Percentiles rank a stretch among this genome's conserved stretches.
These are phyloP conservation scores for Drosophila santomea DNA, from an alignment of 1,140 invertebrate species.

Conservation along the genomic window DNA sequence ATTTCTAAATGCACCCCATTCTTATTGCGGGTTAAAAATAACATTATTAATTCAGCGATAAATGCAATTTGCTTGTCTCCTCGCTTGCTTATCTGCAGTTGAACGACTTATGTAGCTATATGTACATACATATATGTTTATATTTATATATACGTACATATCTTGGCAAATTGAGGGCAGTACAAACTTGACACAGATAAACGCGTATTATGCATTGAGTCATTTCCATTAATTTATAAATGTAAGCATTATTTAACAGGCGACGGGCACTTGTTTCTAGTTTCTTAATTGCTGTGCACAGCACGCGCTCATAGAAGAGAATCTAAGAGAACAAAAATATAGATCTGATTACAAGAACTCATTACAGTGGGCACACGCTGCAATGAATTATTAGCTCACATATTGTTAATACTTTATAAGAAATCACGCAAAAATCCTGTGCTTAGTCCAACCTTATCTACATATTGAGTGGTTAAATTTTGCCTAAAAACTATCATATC, in stretches of 20 bases:
- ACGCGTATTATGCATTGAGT: slow-evolving; percentile 49
- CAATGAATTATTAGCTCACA: neutral
- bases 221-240: slow-evolving; percentile 67
- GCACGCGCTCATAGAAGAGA: slow-evolving; percentile 37
- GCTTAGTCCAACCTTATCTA: too few species aligned
- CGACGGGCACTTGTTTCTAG: slow-evolving; percentile 15
- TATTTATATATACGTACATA: slow-evolving; percentile 3
- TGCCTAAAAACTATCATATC: neutral
- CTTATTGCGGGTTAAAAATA: slow-evolving; percentile 35
- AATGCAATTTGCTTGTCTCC: slow-evolving; percentile 38
- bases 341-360: slow-evolving; percentile 33
- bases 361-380: slow-evolving; percentile 1
- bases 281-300: slow-evolving; percentile 61
- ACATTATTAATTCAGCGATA: slow-evolving; percentile 33
- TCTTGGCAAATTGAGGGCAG: slow-evolving; percentile 56
- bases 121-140: neutral
- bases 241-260: slow-evolving; percentile 72
- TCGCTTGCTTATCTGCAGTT: slow-evolving; percentile 33
- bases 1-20: slow-evolving; percentile 42
- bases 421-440: too few species aligned
- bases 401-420: too few species aligned
- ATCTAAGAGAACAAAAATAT: slow-evolving; percentile 6
- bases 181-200: slow-evolving; percentile 73
- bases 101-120: slow-evolving; percentile 41
- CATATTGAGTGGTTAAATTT: neutral